These are phyloP conservation scores for Zaprionus gabonicus DNA, from an alignment of 1,140 invertebrate genomes.

Conservation along the genomic window DNA sequence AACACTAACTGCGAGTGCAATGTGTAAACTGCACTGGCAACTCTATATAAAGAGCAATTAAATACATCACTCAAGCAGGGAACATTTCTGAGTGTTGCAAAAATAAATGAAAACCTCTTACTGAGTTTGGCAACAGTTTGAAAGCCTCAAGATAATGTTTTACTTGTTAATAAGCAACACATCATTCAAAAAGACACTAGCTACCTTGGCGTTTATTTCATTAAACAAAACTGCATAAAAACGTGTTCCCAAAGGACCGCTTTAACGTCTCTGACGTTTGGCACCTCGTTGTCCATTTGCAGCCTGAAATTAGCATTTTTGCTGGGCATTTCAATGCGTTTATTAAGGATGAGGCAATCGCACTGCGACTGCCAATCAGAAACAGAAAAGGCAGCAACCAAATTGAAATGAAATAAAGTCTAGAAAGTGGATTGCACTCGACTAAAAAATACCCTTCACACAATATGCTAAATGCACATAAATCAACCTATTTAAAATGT, in stretches of 20 bases:
- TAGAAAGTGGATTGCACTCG: not conserved
- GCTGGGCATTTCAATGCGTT: slow-evolving; percentile 30
- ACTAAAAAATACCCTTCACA: not conserved
- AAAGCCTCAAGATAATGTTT: not conserved
- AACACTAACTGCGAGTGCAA: not conserved
- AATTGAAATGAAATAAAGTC: not conserved
- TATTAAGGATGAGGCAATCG: slow-evolving; percentile 8
- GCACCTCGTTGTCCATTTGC: slow-evolving; percentile 28
- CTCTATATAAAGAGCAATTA: not conserved
- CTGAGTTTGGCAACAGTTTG: too few relatives aligned
- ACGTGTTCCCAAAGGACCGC: not conserved
- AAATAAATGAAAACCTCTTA: too few relatives aligned
- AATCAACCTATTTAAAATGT: not conserved
- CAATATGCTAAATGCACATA: not conserved
- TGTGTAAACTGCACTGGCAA: not conserved
- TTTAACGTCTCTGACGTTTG: slow-evolving; percentile 12
- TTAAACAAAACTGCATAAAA: not conserved
- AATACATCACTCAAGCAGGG: too few relatives aligned
- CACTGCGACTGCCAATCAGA: slow-evolving; percentile 13
- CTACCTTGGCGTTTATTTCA: not conserved
- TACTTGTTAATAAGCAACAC: not conserved
- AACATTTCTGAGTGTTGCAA: too few relatives aligned
- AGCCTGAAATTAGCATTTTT: slow-evolving; percentile 35
- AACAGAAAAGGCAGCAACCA: slow-evolving; percentile 1
- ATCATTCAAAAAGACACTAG: too few relatives aligned